Conservation (phyloP, 2,113 vertebrate genomes). For the Triplophysa tibetana region DNA sequence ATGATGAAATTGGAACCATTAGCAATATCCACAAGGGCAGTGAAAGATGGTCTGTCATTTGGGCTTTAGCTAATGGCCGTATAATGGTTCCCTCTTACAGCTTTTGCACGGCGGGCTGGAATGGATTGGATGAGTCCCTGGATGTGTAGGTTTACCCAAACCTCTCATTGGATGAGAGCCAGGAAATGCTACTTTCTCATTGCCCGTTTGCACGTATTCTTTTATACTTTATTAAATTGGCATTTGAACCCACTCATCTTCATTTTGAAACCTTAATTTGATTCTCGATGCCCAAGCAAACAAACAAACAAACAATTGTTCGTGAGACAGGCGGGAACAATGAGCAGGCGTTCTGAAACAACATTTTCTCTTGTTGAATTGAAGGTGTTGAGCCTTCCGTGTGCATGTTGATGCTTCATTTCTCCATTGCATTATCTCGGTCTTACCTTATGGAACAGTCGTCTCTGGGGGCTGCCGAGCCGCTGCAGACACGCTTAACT, state of each 20-base stretch:
- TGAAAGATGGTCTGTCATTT: slow-evolving; percentile 63
- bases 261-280: slow-evolving; percentile 65
- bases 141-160: slow-evolving; percentile 43
- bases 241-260: slow-evolving; percentile 40
- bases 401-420: slow-evolving; percentile 70
- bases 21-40: slow-evolving; percentile 58
- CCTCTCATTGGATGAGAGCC: slow-evolving; percentile 50
- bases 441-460: slow-evolving; percentile 66
- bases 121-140: slow-evolving; percentile 55
- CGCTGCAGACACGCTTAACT: slow-evolving; percentile 32
- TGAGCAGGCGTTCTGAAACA: slow-evolving; percentile 54
- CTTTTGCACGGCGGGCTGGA: slow-evolving; percentile 55
- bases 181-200: slow-evolving; percentile 47
- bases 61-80: slow-evolving; percentile 60
- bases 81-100: slow-evolving; percentile 54
- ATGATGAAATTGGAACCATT: slow-evolving; percentile 64
- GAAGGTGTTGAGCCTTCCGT: slow-evolving; percentile 65
- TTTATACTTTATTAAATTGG: not conserved
- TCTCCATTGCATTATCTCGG: slow-evolving; percentile 68
- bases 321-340: slow-evolving; percentile 34
- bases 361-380: slow-evolving; percentile 69
- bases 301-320: slow-evolving; percentile 43
- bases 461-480: slow-evolving; percentile 39
- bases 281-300: slow-evolving; percentile 50
- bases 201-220: slow-evolving; percentile 46